Evolutionary conservation across 2,888 invertebrate genomes (phyloP), one percentile per base, ranked within the genome.

Genomic region (Caenorhabditis uteleia): DNA sequence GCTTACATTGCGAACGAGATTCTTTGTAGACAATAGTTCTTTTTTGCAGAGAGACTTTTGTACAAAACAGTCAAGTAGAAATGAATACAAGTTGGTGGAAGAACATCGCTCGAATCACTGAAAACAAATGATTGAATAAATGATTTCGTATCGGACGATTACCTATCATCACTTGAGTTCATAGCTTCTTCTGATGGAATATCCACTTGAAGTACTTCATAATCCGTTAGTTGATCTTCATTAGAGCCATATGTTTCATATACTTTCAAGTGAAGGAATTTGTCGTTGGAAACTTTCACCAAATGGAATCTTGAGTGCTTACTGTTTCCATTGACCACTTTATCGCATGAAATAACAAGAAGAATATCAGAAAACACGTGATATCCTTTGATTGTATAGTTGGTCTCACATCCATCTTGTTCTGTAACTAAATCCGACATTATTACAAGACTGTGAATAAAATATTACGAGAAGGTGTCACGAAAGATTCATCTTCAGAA

Each of bases 371-470:
- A 18, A 18, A 54, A 39, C 10, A 57, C 29, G n/a, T 29, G 25
- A 16, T 64, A 53, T 4, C 57, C 64, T 29, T 53, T 53, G 27
- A 64, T 64, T 3, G 48, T 34, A 20, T 64, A 64, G 18, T 39
- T 21, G 0, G 21, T 20, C n/a, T n/a, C n/a, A n/a, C n/a, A n/a
- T n/a, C n/a, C n/a, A n/a, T n/a, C n/a, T n/a, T n/a, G n/a, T n/a
- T n/a, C n/a, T n/a, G n/a, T n/a, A n/a, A n/a, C n/a, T 40, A 34
- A 34, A 34, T n/a, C 34, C 34, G 8, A 27, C 23, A n/a, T n/a
- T n/a, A n/a, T n/a, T n/a, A n/a, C n/a, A n/a, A n/a, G n/a, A n/a
- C n/a, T n/a, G n/a, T n/a, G n/a, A n/a, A n/a, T n/a, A n/a, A n/a
- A n/a, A n/a, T n/a, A n/a, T n/a, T n/a, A n/a, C n/a, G n/a, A n/a